Conservation (phyloP, 2,888 invertebrate species). For the Agrilus cyanescens region DNA sequence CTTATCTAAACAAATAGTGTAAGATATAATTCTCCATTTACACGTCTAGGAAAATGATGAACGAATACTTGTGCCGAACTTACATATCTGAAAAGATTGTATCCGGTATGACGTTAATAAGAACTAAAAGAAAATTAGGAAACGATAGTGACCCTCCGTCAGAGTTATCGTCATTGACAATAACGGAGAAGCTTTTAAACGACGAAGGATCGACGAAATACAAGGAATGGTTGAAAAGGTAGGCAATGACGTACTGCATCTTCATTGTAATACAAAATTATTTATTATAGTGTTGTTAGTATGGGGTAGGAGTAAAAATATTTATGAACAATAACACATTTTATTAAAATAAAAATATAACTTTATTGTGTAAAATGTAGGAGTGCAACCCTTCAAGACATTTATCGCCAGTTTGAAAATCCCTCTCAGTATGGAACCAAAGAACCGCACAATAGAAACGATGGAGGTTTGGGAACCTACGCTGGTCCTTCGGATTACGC, state of each 20-base stretch:
- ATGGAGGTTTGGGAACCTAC: constrained; percentile 32
- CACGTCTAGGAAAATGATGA: constrained; percentile 54
- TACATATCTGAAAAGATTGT: constrained; percentile 64
- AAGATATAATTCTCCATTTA: too few relatives aligned
- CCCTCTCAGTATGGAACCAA: constrained; percentile 24
- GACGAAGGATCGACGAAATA: constrained; percentile 64
- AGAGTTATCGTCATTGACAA: constrained; percentile 19
- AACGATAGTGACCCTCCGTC: constrained; percentile 18
- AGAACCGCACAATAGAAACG: constrained; percentile 31
- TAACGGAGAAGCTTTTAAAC: constrained; percentile 43
- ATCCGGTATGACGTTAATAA: constrained; percentile 42
- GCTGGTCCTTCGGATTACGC: too few relatives aligned
- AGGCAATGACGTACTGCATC: constrained; percentile 25
- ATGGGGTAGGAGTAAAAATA: too few relatives aligned
- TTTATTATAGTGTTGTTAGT: too few relatives aligned
- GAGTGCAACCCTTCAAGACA: constrained; percentile 57
- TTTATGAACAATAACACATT: too few relatives aligned
- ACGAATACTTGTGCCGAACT: constrained; percentile 64
- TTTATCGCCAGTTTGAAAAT: constrained; percentile 50
- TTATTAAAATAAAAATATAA: too few relatives aligned
- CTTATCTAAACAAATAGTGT: too few relatives aligned
- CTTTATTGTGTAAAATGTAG: constrained; percentile 31
- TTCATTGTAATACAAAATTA: too few relatives aligned
- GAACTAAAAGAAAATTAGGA: constrained; percentile 36
- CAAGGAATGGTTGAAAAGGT: constrained; percentile 66